Conservation (phyloP, 2,888 invertebrate genomes). For the Drosophila kanekoi region DNA sequence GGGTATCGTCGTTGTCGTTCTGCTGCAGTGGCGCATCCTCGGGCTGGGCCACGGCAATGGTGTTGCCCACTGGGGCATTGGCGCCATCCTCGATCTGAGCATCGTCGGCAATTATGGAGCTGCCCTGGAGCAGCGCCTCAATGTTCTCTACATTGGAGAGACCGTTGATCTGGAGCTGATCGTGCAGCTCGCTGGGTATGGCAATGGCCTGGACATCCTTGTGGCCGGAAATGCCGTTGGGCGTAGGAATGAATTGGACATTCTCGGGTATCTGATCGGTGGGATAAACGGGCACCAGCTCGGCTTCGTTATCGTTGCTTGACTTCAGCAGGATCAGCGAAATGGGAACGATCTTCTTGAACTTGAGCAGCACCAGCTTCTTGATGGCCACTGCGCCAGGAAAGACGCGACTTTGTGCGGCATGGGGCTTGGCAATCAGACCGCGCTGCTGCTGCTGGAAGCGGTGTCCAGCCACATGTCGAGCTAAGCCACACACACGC, state of each 20-base stretch:
- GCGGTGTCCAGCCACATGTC: conserved; percentile 57
- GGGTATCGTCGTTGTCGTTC: conserved; percentile 78
- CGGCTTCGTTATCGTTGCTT: conserved; percentile 80
- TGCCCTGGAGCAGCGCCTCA: conserved; percentile 69
- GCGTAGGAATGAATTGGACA: conserved; percentile 81
- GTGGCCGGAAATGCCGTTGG: conserved; percentile 80
- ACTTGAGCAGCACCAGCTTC: conserved; percentile 82
- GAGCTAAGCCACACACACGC: conserved; percentile 39
- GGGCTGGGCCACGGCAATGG: conserved; percentile 69
- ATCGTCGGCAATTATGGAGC: conserved; percentile 57
- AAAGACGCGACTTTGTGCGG: conserved; percentile 73
- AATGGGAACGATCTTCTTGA: conserved; percentile 82
- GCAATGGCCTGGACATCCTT: conserved; percentile 83
- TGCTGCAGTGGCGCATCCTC: conserved; percentile 74
- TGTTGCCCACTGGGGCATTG: conserved; percentile 44
- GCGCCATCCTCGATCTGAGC: conserved; percentile 34
- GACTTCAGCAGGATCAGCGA: conserved; percentile 79
- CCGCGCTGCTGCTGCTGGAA: conserved; percentile 55
- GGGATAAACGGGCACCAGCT: conserved; percentile 83
- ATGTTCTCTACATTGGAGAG: conserved; percentile 77
- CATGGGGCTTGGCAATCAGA: conserved; percentile 61
- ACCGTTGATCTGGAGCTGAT: conserved; percentile 77
- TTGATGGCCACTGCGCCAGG: conserved; percentile 80
- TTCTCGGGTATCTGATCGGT: conserved; percentile 79
- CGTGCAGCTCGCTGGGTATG: conserved; percentile 80